Base-by-base conservation (phyloP, 1,140 invertebrate genomes). In the Brachionus plicatilis region DNA sequence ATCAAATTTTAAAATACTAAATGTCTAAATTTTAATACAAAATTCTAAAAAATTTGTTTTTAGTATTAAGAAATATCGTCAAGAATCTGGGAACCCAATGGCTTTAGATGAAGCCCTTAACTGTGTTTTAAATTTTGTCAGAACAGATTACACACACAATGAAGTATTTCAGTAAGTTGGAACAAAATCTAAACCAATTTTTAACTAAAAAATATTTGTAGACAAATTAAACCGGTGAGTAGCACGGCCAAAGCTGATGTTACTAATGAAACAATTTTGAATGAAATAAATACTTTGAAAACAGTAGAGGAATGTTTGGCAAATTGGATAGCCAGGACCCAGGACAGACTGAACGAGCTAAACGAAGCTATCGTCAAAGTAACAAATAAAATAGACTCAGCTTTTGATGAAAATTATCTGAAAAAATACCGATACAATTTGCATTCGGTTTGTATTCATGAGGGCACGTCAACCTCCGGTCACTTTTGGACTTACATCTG, bases 401-500 rank as follows among this genome's bases (percentile, higher is more conserved):
- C 43, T 45, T 82, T 65, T 17, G 79, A 82, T n/a, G 65, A 82
- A 60, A 33, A 82, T 2, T 27, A 65, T 65, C 45, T 82, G 14
- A 82, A 68, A 82, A 60, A 82, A 82, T 82, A 24, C 43, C 14
- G 24, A 8, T 91, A 91, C 86, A 87, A 88, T 83, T 86, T 91
- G 7, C 91, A 91, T 87, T 90, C 91, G 65, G 91, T 91, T 65
- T 86, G 91, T 80, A 91, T 91, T 17, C 91, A 91, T 85, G 91
- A 91, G 85, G 91, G 91, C n/a, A 89, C 91, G 68, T 90, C 91
- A 17, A 90, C 89, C n/a, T 90, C 89, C 1, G 91, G 91, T 37
- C 91, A 91, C 86, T 91, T 91, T 86, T 91, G 91, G 91, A 90
- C 91, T 0, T 91, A 91, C 86, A 89, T 91, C 27, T 90, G 88